Percentiles rank a stretch among this genome's conserved stretches.
Conservation (phyloP, 1,140 invertebrate species). For the Lutraria rhynchaena region DNA sequence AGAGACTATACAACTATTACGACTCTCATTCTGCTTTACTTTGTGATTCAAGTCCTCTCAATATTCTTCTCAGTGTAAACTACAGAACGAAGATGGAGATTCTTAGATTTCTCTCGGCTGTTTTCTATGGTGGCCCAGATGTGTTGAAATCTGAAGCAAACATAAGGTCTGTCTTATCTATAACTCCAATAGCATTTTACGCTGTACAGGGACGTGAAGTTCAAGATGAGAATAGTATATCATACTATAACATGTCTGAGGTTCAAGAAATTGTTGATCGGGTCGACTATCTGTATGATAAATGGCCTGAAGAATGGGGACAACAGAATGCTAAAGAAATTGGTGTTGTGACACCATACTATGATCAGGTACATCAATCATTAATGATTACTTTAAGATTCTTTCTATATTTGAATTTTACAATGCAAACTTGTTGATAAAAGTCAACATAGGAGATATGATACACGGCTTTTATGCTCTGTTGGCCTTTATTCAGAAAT, state of each 20-base stretch:
- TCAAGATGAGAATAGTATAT: constrained; percentile 89
- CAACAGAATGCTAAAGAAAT: constrained; percentile 88
- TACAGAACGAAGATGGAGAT: constrained; percentile 93
- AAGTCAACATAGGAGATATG: too few relatives aligned
- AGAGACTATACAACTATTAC: constrained; percentile 76
- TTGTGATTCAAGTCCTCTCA: constrained; percentile 62
- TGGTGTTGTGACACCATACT: constrained; percentile 92
- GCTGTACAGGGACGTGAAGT: constrained; percentile 90
- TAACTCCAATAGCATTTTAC: constrained; percentile 89
- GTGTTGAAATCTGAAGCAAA: constrained; percentile 69
- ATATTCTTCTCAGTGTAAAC: constrained; percentile 86
- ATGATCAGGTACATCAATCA: too few relatives aligned
- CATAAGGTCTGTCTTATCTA: constrained; percentile 69
- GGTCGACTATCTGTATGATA: constrained; percentile 86
- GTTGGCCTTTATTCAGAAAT: too few relatives aligned
- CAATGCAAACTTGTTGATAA: too few relatives aligned
- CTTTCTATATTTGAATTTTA: too few relatives aligned
- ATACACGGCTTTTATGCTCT: too few relatives aligned
- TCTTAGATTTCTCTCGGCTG: constrained; percentile 89
- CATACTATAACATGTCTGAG: constrained; percentile 92
- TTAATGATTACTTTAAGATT: too few relatives aligned
- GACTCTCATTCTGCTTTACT: constrained; percentile 66
- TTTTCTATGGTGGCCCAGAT: constrained; percentile 89
- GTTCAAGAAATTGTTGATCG: constrained; percentile 90
- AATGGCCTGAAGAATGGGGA: constrained; percentile 90